Conservation (phyloP, 2,888 invertebrate genomes). For the Melolontha melolontha region DNA sequence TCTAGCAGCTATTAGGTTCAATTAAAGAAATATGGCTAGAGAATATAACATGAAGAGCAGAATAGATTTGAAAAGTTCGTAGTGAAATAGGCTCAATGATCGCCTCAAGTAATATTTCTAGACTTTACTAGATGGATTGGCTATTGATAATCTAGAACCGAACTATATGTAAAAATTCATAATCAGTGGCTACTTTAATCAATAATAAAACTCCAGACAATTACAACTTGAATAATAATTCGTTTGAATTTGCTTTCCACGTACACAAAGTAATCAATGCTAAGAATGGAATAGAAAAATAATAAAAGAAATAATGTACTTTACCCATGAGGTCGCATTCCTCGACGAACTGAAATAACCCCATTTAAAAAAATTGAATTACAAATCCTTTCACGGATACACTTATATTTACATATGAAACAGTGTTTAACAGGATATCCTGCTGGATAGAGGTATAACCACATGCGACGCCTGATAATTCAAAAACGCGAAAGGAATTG, state of each 20-base stretch:
- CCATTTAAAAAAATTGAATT: constrained; percentile 41
- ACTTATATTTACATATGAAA: constrained; percentile 43
- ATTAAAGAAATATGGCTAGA: no score
- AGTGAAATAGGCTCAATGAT: no score
- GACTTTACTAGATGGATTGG: no score
- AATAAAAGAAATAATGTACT: constrained; percentile 2
- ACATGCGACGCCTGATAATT: constrained; percentile 37
- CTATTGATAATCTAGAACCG: no score
- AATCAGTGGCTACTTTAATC: no score
- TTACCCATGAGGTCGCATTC: constrained; percentile 2
- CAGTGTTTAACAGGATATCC: constrained; percentile 42
- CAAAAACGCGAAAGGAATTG: constrained; percentile 38
- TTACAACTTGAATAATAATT: not conserved
- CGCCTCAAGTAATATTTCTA: no score
- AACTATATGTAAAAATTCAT: no score
- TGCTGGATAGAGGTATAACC: constrained; percentile 20
- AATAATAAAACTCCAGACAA: no score
- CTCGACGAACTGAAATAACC: constrained; percentile 33
- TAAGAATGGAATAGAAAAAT: constrained; percentile 1
- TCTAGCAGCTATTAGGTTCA: no score
- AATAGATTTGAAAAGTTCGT: no score
- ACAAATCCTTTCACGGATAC: constrained; percentile 41
- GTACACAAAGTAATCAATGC: not conserved
- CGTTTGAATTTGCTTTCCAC: not conserved
- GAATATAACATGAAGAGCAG: no score